Evolutionary conservation across 2,797 vertebrate genomes (phyloP).

Genomic region (Pterois miles): DNA sequence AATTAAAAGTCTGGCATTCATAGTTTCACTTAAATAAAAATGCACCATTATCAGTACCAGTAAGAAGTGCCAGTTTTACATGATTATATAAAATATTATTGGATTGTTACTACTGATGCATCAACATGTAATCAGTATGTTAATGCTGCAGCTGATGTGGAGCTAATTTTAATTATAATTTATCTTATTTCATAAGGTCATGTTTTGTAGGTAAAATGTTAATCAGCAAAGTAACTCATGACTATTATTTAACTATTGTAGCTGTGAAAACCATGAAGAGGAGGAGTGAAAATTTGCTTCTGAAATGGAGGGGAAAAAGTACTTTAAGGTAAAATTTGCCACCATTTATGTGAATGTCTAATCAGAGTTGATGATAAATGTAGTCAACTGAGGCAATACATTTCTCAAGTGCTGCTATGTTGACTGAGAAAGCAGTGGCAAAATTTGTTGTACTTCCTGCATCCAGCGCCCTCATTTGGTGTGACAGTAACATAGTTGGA

Average conservation of each 20-base stretch:
- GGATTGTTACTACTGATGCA: neutral
- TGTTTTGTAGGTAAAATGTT: neutral
- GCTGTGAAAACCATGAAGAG: neutral
- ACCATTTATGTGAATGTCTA: too few relatives aligned
- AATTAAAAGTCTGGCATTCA: neutral
- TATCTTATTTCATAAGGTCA: neutral
- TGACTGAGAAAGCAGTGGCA: too few relatives aligned
- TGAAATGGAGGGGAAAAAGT: neutral
- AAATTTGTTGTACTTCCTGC: too few relatives aligned
- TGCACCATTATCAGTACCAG: neutral
- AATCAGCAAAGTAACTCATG: neutral
- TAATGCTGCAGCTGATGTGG: neutral
- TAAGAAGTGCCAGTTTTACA: neutral
- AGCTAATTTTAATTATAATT: neutral
- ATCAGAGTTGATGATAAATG: too few relatives aligned
- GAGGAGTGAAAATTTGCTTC: neutral
- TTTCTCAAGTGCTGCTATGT: too few relatives aligned
- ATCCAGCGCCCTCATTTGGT: too few relatives aligned
- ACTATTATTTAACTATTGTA: too few relatives aligned
- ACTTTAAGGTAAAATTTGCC: accelerated
- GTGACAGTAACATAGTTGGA: too few relatives aligned
- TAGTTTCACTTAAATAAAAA: neutral
- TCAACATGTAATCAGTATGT: neutral
- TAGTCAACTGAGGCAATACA: too few relatives aligned
- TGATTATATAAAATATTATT: neutral